These are phyloP conservation scores for Drosophila ananassae DNA, from an alignment of 1,140 invertebrate species.

Conservation along the genomic window DNA sequence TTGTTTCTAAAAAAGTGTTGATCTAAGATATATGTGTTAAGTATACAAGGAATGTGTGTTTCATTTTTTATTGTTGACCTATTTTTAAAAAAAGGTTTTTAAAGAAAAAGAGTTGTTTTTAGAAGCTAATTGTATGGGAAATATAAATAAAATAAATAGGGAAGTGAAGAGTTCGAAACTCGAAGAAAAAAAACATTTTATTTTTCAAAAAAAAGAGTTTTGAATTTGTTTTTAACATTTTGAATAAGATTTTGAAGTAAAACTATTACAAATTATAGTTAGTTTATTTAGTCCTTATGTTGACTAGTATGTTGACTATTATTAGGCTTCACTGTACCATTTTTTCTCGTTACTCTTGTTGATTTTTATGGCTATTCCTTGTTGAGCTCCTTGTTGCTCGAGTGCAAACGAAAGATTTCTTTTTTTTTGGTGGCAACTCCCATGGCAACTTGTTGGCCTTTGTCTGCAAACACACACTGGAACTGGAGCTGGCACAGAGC, in stretches of 20 bases:
- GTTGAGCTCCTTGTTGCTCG: slow-evolving; percentile 10
- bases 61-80: too few species aligned
- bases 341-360: slow-evolving; percentile 23
- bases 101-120: too few species aligned
- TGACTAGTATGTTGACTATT: too few species aligned
- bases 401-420: slow-evolving; percentile 33
- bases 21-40: too few species aligned
- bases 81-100: too few species aligned
- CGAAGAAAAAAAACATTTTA: too few species aligned
- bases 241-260: not conserved
- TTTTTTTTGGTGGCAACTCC: slow-evolving; percentile 41
- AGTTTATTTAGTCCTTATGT: not conserved
- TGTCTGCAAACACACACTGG: slow-evolving; percentile 33
- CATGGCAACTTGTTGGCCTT: slow-evolving; percentile 63
- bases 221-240: not conserved
- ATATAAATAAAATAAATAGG: too few species aligned
- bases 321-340: slow-evolving; percentile 30
- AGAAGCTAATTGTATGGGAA: too few species aligned
- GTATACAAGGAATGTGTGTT: too few species aligned
- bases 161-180: too few species aligned
- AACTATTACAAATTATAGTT: not conserved
- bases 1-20: not conserved
- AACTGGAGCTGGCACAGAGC: too few species aligned
- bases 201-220: too few species aligned
- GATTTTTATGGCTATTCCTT: slow-evolving; percentile 1